Evolutionary conservation across 2,888 invertebrate species (phyloP).

Genomic region (Hydrotaea diabolus): DNA sequence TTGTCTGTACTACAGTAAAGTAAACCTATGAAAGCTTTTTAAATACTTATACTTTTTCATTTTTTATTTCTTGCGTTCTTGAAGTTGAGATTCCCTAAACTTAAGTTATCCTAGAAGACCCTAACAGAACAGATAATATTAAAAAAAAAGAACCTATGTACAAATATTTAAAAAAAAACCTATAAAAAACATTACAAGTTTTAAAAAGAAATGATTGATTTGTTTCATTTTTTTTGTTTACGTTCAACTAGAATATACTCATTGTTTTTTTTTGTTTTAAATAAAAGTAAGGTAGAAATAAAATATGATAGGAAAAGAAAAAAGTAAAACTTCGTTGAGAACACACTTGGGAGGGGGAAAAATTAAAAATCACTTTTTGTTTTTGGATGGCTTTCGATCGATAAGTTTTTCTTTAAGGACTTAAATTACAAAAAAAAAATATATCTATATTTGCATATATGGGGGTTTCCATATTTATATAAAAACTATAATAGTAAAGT

Average conservation of each 20-base stretch:
- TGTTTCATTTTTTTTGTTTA: background rate
- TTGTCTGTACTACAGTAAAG: background rate
- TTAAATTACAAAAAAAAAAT: background rate
- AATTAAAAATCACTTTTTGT: constrained; percentile 20
- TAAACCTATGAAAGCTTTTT: constrained; percentile 56
- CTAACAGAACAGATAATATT: background rate
- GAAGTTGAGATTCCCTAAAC: constrained; percentile 12
- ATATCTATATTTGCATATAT: no score
- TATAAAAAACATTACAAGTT: no score
- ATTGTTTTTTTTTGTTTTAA: constrained; percentile 49
- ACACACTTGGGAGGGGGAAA: no score
- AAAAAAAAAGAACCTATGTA: constrained; percentile 41
- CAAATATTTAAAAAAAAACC: constrained; percentile 30
- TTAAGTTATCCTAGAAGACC: background rate
- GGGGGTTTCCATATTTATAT: no score
- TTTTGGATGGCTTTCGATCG: background rate
- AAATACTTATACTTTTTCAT: constrained; percentile 45
- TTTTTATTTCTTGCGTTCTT: no score
- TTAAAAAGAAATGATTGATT: constrained; percentile 29
- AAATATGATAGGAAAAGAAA: background rate
- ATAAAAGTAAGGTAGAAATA: background rate
- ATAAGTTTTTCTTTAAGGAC: constrained; percentile 2
- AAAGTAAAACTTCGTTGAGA: background rate
- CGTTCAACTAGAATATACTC: constrained; percentile 67
- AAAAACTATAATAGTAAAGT: constrained; percentile 38